A percentile compares a stretch with the other conserved stretches of the same genome.
Conservation (phyloP, 2,113 vertebrate genomes). For the Ptilorrhoa leucosticta region DNA sequence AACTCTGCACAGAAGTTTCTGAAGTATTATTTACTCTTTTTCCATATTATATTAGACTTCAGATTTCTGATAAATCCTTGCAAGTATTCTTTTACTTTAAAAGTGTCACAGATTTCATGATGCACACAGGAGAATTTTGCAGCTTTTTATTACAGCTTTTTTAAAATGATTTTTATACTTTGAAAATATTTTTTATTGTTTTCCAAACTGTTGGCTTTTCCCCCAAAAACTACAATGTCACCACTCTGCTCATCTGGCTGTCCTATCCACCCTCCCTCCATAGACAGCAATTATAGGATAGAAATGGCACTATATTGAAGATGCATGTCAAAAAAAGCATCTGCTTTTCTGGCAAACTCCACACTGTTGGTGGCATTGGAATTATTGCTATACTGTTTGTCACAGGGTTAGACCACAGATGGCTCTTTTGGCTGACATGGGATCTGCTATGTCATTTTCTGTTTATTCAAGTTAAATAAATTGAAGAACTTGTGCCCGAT, state of each 20-base stretch:
- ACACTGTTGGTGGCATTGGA: constrained; percentile 51
- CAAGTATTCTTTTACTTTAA: not conserved
- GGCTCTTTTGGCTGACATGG: constrained; percentile 65
- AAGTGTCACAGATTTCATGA: not conserved
- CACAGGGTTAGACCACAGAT: constrained; percentile 56
- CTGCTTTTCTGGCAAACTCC: constrained; percentile 67
- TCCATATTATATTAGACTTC: not conserved
- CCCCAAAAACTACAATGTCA: not conserved
- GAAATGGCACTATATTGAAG: not conserved
- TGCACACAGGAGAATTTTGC: not conserved
- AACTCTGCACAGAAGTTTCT: not conserved
- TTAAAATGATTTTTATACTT: not conserved
- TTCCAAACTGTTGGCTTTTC: not conserved
- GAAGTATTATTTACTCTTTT: not conserved
- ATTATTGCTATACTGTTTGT: constrained; percentile 54
- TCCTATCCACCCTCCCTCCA: not conserved
- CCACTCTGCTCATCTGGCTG: constrained; percentile 19
- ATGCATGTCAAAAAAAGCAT: constrained; percentile 62
- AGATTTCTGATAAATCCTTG: not conserved
- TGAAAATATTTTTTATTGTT: not conserved
- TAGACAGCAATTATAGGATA: constrained; percentile 22
- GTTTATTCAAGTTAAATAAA: constrained; percentile 51
- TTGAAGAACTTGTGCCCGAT: not conserved
- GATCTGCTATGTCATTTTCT: constrained; percentile 28
- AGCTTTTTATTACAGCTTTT: not conserved